These are phyloP conservation scores for Heteromurus nitidus DNA, from an alignment of 2,888 invertebrate genomes.

Conservation along the genomic window DNA sequence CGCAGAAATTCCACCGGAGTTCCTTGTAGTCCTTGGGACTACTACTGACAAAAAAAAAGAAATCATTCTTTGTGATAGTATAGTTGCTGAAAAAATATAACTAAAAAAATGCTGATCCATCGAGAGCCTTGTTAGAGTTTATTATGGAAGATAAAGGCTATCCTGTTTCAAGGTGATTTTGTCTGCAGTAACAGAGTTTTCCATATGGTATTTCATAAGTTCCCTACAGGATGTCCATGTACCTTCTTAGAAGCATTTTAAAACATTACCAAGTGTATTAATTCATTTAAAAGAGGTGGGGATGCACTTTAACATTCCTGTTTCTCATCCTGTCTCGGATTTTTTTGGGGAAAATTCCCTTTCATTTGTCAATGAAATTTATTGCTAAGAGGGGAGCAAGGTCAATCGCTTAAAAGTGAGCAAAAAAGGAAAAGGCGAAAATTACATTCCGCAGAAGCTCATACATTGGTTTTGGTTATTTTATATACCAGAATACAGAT, in stretches of 20 bases:
- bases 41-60: not conserved
- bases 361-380: not conserved
- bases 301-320: not conserved
- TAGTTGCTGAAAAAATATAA: not conserved
- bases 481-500: too few species aligned
- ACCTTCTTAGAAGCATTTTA: not conserved
- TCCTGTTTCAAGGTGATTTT: slow-evolving; percentile 46
- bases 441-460: too few species aligned
- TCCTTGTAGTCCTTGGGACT: slow-evolving; percentile 10
- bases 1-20: slow-evolving; percentile 41
- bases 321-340: not conserved
- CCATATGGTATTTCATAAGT: not conserved
- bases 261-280: not conserved
- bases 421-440: too few species aligned
- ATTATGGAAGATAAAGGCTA: slow-evolving; percentile 3
- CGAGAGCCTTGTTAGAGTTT: not conserved
- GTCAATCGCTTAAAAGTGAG: too few species aligned
- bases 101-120: not conserved
- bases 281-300: not conserved
- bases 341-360: not conserved
- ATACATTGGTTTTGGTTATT: too few species aligned
- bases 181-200: slow-evolving; percentile 21
- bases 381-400: not conserved
- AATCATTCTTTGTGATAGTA: too few species aligned
- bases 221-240: not conserved